Percentiles rank a stretch among this genome's conserved stretches.
Evolutionary conservation across 1,140 invertebrate species (phyloP).

Genomic region (Tetramorium simillimum): DNA sequence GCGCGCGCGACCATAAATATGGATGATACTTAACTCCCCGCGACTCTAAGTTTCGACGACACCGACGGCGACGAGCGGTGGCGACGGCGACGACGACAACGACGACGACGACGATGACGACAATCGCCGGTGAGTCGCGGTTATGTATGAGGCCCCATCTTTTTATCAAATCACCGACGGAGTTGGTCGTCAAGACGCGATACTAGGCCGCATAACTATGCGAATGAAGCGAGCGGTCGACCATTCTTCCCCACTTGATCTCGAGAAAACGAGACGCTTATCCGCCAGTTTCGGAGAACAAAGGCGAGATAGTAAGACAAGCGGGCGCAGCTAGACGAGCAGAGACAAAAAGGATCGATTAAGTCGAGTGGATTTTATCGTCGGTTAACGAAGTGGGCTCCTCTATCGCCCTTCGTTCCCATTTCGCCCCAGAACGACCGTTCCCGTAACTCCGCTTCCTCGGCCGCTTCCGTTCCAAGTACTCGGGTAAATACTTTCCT

Average conservation of each 20-base stretch:
- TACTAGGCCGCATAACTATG: constrained; percentile 11
- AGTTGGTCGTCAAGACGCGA: constrained; percentile 3
- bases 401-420: constrained; percentile 30
- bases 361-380: constrained; percentile 74
- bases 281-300: constrained; percentile 64
- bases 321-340: constrained; percentile 25
- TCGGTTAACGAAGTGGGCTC: constrained; percentile 70
- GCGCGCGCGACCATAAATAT: constrained; percentile 46
- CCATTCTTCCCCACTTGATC: constrained; percentile 25
- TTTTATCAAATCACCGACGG: constrained; percentile 53
- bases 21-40: constrained; percentile 47
- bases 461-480: constrained; percentile 26
- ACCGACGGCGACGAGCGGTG: not conserved
- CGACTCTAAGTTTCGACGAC: constrained; percentile 25
- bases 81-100: not conserved
- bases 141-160: constrained; percentile 41
- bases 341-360: constrained; percentile 72
- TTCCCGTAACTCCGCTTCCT: constrained; percentile 30
- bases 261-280: constrained; percentile 25
- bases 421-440: constrained; percentile 23
- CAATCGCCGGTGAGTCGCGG: not conserved
- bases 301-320: constrained; percentile 54
- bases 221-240: constrained; percentile 10
- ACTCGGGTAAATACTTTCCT: constrained; percentile 47
- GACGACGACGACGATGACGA: not conserved